Conservation (phyloP, 2,797 vertebrate species). For the Spinibarbus caldwelli region DNA sequence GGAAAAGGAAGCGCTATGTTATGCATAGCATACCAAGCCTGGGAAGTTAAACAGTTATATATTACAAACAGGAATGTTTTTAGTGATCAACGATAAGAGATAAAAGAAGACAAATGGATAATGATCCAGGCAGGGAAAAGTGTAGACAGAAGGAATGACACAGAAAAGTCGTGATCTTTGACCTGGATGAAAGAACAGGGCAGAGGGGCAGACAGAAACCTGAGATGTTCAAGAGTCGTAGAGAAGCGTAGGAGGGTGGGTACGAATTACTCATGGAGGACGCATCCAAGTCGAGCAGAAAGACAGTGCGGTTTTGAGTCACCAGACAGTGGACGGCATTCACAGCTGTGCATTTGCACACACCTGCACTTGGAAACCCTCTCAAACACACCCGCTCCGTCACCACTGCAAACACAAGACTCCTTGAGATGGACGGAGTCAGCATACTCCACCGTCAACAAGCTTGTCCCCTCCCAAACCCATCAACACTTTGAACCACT, state of each 20-base stretch:
- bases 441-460: conserved; percentile 5
- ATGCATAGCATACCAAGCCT: not conserved
- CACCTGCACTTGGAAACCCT: conserved; percentile 49
- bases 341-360: conserved; percentile 40
- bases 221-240: conserved; percentile 24
- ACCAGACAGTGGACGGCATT: conserved; percentile 53
- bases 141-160: not conserved
- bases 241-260: conserved; percentile 14
- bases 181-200: conserved; percentile 17
- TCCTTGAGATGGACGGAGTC: conserved; percentile 14
- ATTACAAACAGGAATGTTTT: conserved; percentile 14
- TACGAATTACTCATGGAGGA: conserved; percentile 54
- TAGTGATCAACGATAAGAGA: conserved; percentile 23
- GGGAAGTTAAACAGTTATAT: conserved; percentile 30
- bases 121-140: conserved; percentile 41
- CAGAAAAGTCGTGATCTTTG: conserved; percentile 26
- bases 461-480: conserved; percentile 30
- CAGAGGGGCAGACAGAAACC: conserved; percentile 13
- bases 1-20: conserved; percentile 22
- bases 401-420: conserved; percentile 33
- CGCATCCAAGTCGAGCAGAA: conserved; percentile 29
- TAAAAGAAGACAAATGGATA: conserved; percentile 28
- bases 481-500: conserved; percentile 41
- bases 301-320: conserved; percentile 55
- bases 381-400: conserved; percentile 20